phyloP scores from a whole-genome alignment of 1,140 invertebrate species.

The Diuraphis noxia region DNA sequence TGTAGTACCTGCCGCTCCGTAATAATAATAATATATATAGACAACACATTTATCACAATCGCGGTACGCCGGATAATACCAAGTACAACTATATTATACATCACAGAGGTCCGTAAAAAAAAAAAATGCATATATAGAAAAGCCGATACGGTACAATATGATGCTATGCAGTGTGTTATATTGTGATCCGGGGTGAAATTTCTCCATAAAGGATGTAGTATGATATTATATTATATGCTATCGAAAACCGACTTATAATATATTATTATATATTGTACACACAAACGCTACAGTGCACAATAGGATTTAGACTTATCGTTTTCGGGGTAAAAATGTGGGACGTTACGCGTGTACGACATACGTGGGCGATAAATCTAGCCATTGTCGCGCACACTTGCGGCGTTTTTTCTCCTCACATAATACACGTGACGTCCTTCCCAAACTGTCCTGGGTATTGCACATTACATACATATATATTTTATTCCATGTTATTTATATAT shows the following conservation, averaged over 20 bases:
- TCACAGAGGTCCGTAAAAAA: not conserved
- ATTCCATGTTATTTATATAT: not conserved
- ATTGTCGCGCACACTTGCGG: not conserved
- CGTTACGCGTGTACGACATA: not conserved
- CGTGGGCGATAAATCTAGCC: constrained; percentile 35
- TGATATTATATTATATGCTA: not conserved
- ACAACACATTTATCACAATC: not conserved
- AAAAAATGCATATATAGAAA: constrained; percentile 23
- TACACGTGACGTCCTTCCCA: constrained; percentile 21
- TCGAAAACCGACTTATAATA: constrained; percentile 18
- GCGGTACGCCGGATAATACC: not conserved
- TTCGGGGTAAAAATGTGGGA: constrained; percentile 31
- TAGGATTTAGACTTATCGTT: not conserved
- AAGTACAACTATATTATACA: not conserved
- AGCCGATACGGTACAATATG: not conserved
- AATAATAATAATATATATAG: not conserved
- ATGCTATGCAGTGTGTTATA: not conserved
- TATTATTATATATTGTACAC: too few relatives aligned
- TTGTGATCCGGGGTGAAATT: constrained; percentile 45
- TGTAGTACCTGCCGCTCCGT: not conserved
- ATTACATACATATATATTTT: not conserved
- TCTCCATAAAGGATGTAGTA: constrained; percentile 33
- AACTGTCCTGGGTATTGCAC: not conserved
- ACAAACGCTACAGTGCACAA: constrained; percentile 2
- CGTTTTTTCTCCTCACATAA: not conserved